Evolutionary conservation across 2,888 invertebrate species (phyloP), one percentile per base, ranked within the genome.

Genomic region (Rhamnusium bicolor): DNA sequence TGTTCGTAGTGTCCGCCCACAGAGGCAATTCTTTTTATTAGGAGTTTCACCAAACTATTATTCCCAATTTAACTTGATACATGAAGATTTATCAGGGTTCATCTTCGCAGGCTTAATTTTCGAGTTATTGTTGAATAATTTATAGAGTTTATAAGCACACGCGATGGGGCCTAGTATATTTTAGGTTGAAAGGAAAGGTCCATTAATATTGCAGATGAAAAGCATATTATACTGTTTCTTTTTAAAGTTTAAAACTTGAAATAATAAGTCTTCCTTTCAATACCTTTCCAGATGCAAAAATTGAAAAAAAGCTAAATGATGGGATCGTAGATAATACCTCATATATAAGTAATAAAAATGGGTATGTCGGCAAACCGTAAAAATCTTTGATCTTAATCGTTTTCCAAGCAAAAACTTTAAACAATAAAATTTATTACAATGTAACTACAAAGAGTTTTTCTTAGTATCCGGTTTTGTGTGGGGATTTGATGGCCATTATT

Each of bases 201-300:
- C 65, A 32, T 65, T 65, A 56, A 67, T 56, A 67, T 56, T 40
- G 54, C 24, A 21, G 56, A 46, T 53, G 56, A 56, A 56, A 46
- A 40, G 67, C 8, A 14, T 32, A 67, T 40, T 40, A 53, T 21
- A 8, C 29, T 46, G 58, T 60, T 40, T 68, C 24, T 40, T 47
- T 60, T 32, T 58, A 58, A 58, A 58, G 29, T 32, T 58, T 32
- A 58, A 58, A 32, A 58, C 18, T 18, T 24, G 54, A 12, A 21
- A 54, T 54, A 54, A 54, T 51, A 51, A 19, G 24, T 54, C 54
- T 54, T 51, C 54, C 24, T n/a, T 54, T 54, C 21, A 19, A 19
- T 24, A 14, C 21, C 54, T 1, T 21, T 54, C 21, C 18, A 19
- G 8, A 51, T 51, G 51, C 1, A 18, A 21, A 21, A 21, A 54